Base-by-base conservation (phyloP, 2,888 invertebrate genomes). In the Troides aeacus region DNA sequence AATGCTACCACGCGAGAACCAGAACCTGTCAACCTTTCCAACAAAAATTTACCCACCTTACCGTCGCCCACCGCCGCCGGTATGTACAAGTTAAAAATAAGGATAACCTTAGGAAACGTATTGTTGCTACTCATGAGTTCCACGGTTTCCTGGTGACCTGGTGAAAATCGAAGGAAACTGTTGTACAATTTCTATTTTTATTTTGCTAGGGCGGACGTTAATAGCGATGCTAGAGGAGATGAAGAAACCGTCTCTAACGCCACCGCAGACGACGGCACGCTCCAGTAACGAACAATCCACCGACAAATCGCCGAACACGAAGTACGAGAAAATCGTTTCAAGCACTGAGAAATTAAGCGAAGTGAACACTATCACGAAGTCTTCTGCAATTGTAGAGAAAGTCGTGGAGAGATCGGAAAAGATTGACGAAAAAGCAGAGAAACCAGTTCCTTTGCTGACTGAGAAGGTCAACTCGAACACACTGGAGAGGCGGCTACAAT, bases 31-130 rank as follows among this genome's bases (percentile, higher is more conserved):
- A 74, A 81, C 68, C 72, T 76, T 39, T 75, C 75, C 7, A 69
- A 75, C 15, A 74, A 70, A 23, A 74, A 73, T 63, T 75, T 76
- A 7, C 84, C 89, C 3, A 74, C 79, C 3, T 72, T 88, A 24
- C 87, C 85, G 66, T 92, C 92, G n/a, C 92, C 92, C 71, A 92
- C 91, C 69, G 91, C 91, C 30, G 91, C 92, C 64, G 92, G 92
- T 89, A 74, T 59, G 69, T 74, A 17, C 17, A 0, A 15, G 24
- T 59, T 17, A 53, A 53, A 39, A 39, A 39, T 39, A 39, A 10
- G 39, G 10, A 39, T 39, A 39, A 39, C 1, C 39, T 10, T 39
- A 39, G 10, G 8, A 39, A 39, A 39, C 1, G 7, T 10, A 39
- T 39, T 39, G 30, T 30, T 30, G 30, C 30, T 30, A 30, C 30